A percentile compares a stretch with the other conserved stretches of the same genome.
These are phyloP conservation scores for Oenanthe oenanthe DNA, from an alignment of 2,113 vertebrate genomes.

Conservation along the genomic window DNA sequence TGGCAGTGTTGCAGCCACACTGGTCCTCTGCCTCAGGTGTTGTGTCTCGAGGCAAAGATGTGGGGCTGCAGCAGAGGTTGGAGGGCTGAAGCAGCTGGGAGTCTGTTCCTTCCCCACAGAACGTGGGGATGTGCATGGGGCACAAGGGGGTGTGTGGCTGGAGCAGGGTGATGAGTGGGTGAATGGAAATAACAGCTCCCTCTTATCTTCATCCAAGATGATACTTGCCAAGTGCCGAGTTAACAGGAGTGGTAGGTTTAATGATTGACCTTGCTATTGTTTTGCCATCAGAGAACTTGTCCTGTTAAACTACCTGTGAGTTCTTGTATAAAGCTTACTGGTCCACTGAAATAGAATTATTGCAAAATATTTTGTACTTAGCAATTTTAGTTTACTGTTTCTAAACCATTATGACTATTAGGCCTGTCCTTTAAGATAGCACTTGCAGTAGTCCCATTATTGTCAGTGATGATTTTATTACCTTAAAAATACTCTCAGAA, in stretches of 20 bases:
- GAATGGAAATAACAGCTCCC: not conserved
- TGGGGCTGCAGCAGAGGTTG: not conserved
- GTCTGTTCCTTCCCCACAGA: not conserved
- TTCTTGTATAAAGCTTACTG: not conserved
- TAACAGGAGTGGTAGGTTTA: not conserved
- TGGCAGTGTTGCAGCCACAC: rapidly evolving
- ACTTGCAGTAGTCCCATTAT: not conserved
- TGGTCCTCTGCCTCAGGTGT: not conserved
- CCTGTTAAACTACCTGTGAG: not conserved
- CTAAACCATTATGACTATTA: not conserved
- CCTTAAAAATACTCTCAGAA: not conserved
- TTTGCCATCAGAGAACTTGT: not conserved
- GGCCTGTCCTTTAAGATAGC: not conserved
- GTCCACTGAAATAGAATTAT: not conserved
- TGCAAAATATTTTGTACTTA: not conserved
- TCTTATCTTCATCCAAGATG: not conserved
- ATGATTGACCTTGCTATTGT: not conserved
- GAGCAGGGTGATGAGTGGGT: not conserved
- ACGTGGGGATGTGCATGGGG: not conserved
- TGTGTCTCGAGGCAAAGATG: not conserved
- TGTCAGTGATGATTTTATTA: not conserved
- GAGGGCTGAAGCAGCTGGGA: not conserved
- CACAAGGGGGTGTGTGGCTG: not conserved
- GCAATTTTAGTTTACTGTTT: not conserved
- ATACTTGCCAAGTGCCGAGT: not conserved